Evolutionary conservation across 92 coral and sea anemone genomes (phyloP).

Genomic region (Montipora capitata): DNA sequence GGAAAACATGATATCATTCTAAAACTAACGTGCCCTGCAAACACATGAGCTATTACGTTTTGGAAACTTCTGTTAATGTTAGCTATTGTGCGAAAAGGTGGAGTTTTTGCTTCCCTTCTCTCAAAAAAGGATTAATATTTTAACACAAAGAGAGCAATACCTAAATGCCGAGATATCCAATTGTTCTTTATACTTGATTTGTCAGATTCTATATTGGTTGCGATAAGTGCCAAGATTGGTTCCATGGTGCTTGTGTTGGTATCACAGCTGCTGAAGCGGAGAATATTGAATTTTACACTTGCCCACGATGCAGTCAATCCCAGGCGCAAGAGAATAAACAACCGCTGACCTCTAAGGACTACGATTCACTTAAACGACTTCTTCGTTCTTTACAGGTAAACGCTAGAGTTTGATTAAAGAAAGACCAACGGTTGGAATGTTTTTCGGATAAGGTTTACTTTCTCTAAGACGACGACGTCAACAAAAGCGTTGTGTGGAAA

Average conservation of each 20-base stretch:
- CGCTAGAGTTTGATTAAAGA: neutral
- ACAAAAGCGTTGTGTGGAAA: too few species aligned
- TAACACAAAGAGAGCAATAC: too few species aligned
- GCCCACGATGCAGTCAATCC: constrained; percentile 93
- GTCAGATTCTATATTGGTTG: constrained; percentile 97
- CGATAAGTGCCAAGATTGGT: constrained; percentile 99
- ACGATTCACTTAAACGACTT: constrained; percentile 92
- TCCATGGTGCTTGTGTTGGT: constrained; percentile 96
- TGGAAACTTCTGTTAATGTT: too few species aligned
- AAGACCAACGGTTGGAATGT: neutral
- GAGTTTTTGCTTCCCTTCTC: too few species aligned
- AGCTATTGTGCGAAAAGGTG: too few species aligned
- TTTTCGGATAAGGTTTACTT: neutral
- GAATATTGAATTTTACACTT: constrained; percentile 82
- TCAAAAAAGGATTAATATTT: too few species aligned
- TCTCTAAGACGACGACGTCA: neutral
- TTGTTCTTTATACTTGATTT: neutral
- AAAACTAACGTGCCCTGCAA: too few species aligned
- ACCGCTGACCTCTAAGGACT: constrained; percentile 90
- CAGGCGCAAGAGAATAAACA: constrained; percentile 79
- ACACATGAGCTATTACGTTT: too few species aligned
- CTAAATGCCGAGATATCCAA: too few species aligned
- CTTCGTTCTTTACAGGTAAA: constrained; percentile 91
- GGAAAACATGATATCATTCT: too few species aligned
- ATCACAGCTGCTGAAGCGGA: constrained; percentile 91